Percentiles rank a stretch among this genome's conserved stretches.
phyloP scores from a whole-genome alignment of 2,888 invertebrate genomes.

The Meliscaeva auricollis region DNA sequence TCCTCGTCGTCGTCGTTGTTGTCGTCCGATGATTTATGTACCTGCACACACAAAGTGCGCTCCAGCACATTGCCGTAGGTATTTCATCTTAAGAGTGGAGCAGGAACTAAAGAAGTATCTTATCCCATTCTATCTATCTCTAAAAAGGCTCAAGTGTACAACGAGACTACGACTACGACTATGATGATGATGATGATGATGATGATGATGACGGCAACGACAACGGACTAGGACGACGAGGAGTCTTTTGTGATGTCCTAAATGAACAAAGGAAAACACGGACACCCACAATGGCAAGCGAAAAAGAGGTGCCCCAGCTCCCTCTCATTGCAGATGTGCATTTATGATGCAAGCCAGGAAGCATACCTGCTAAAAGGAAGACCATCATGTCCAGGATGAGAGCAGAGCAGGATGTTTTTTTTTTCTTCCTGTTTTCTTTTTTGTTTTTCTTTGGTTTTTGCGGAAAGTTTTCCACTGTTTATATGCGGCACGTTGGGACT shows the following conservation, averaged over 20 bases:
- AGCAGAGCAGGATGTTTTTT: slow-evolving; percentile 17
- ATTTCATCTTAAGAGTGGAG: slow-evolving; percentile 58
- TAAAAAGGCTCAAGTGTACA: slow-evolving; percentile 51
- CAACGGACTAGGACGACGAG: slow-evolving; percentile 16
- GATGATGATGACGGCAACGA: slow-evolving; percentile 23
- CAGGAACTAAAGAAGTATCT: slow-evolving; percentile 52
- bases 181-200: neutral
- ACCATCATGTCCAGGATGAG: slow-evolving; percentile 57
- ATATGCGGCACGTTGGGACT: slow-evolving; percentile 58
- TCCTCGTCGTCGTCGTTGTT: slow-evolving; percentile 43
- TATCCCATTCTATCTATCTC: slow-evolving; percentile 54
- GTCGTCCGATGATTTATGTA: slow-evolving; percentile 70
- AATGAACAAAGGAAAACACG: slow-evolving; percentile 68
- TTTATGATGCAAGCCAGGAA: slow-evolving; percentile 69
- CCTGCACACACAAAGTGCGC: slow-evolving; percentile 72
- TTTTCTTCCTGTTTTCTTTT: slow-evolving; percentile 9
- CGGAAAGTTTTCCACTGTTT: slow-evolving; percentile 50
- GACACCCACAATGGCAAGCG: neutral
- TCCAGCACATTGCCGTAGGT: slow-evolving; percentile 73
- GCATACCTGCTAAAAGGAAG: slow-evolving; percentile 27
- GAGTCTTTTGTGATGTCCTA: slow-evolving; percentile 43
- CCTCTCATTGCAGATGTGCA: slow-evolving; percentile 68
- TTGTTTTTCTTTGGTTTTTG: slow-evolving; percentile 28
- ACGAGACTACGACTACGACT: slow-evolving; percentile 33
- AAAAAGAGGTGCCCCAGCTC: neutral